Conservation (phyloP, 2,888 invertebrate species). For the Amblyteles armatorius region DNA sequence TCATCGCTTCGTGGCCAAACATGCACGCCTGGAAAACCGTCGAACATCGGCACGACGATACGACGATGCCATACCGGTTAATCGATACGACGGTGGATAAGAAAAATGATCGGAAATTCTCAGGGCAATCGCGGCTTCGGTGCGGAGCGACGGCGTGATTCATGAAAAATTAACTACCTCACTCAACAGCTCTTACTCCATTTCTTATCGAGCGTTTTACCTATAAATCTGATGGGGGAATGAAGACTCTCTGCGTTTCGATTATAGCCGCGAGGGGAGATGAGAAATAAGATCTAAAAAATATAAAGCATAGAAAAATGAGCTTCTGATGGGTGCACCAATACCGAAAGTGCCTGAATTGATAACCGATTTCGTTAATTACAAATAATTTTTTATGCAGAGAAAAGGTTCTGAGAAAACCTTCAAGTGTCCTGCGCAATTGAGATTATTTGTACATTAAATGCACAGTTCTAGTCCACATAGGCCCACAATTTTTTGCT, state of each 20-base stretch:
- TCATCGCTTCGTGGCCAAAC: slow-evolving; percentile 61
- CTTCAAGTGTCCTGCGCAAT: neutral
- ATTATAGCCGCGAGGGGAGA: slow-evolving; percentile 34
- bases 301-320: neutral
- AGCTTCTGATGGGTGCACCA: neutral
- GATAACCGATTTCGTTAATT: neutral
- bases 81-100: slow-evolving; percentile 68
- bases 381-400: neutral
- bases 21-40: slow-evolving; percentile 34
- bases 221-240: slow-evolving; percentile 63
- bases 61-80: slow-evolving; percentile 61
- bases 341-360: neutral
- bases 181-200: slow-evolving; percentile 44
- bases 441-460: no score
- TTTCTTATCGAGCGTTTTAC: slow-evolving; percentile 65
- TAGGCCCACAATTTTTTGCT: no score
- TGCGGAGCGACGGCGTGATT: slow-evolving; percentile 53
- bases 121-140: slow-evolving; percentile 57
- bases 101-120: slow-evolving; percentile 71
- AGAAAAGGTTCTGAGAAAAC: neutral
- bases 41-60: slow-evolving; percentile 16
- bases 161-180: slow-evolving; percentile 69
- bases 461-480: no score
- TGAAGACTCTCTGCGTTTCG: slow-evolving; percentile 58
- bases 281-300: slow-evolving; percentile 7